These are phyloP conservation scores for Nebria ingens DNA, from an alignment of 1,140 invertebrate genomes.

Conservation along the genomic window DNA sequence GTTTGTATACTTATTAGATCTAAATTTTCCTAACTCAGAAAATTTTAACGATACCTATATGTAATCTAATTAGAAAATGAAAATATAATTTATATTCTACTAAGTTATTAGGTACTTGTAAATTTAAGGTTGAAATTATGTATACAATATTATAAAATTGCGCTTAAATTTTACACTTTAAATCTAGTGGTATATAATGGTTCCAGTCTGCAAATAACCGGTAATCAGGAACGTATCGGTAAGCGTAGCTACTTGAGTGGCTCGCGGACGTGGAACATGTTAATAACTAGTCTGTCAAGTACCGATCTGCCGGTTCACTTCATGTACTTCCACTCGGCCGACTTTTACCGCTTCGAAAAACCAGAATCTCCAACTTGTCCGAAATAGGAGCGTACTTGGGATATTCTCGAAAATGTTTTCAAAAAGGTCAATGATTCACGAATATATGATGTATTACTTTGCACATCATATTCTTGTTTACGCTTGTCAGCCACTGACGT, in stretches of 20 bases:
- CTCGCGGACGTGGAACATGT: neutral
- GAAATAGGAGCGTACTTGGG: no score
- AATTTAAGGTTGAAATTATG: no score
- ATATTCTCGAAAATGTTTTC: no score
- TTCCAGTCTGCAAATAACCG: neutral
- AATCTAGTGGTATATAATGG: neutral
- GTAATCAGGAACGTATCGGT: neutral
- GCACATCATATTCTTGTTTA: no score
- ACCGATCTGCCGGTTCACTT: neutral
- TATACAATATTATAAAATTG: neutral
- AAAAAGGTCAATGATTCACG: no score
- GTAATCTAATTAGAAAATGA: neutral
- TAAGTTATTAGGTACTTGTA: neutral
- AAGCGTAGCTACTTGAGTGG: neutral
- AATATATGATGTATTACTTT: no score
- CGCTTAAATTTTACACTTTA: neutral
- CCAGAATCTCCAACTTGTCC: no score
- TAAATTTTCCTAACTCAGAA: neutral
- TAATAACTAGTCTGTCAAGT: neutral
- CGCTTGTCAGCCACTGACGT: no score
- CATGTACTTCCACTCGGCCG: neutral
- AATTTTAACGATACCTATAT: no score
- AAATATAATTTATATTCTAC: neutral
- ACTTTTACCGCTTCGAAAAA: no score
- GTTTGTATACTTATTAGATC: neutral